Evolutionary conservation across 1,140 invertebrate species (phyloP).

Genomic region (Drosophila ficusphila): DNA sequence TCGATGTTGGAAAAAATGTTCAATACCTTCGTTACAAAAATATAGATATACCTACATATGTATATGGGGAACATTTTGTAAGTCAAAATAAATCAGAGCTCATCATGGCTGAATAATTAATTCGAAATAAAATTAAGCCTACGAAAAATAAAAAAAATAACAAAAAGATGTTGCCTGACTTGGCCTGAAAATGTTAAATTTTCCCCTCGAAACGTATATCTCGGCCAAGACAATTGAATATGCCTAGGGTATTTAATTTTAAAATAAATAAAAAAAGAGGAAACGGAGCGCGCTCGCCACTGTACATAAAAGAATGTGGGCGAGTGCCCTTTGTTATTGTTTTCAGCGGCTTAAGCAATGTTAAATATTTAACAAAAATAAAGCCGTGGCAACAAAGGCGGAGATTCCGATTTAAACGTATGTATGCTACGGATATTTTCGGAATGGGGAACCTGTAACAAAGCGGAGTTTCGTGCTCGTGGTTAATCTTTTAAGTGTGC

Average conservation of each 20-base stretch:
- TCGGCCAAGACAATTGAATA: neutral
- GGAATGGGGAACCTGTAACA: constrained; percentile 21
- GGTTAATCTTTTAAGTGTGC: constrained; percentile 81
- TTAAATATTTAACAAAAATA: constrained; percentile 75
- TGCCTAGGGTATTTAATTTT: constrained; percentile 20
- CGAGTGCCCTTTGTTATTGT: constrained; percentile 55
- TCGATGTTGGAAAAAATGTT: too few relatives aligned
- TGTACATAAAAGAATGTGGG: constrained; percentile 35
- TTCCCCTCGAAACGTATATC: neutral
- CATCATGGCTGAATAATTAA: too few relatives aligned
- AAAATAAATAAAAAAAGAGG: constrained; percentile 36
- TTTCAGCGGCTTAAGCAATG: constrained; percentile 75
- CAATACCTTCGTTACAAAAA: too few relatives aligned
- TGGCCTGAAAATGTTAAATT: neutral
- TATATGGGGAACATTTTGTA: too few relatives aligned
- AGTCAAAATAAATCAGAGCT: too few relatives aligned
- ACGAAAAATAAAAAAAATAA: neutral
- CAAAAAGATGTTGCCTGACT: neutral
- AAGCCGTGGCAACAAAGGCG: constrained; percentile 57
- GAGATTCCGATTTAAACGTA: constrained; percentile 51
- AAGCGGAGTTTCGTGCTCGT: constrained; percentile 54
- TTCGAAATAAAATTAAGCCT: too few relatives aligned
- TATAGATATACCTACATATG: too few relatives aligned
- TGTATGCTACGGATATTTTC: constrained; percentile 4
- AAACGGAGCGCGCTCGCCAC: constrained; percentile 40